Evolutionary conservation across 2,888 invertebrate species (phyloP), one percentile per base, ranked within the genome.

Genomic region (Lamellibrachia columna): DNA sequence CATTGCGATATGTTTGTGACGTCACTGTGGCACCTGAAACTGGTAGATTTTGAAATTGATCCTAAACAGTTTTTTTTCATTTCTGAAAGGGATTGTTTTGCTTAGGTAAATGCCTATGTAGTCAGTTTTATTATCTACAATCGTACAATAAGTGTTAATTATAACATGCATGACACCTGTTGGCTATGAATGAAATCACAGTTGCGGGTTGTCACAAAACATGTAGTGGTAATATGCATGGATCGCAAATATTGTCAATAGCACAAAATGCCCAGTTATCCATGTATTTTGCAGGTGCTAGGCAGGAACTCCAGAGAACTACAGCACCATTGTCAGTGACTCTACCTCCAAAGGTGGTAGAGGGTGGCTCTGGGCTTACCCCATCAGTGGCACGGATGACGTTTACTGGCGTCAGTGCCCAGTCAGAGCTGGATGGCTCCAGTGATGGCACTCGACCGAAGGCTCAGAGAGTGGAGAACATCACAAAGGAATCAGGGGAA

Each of bases 321-420:
- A n/a, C 52, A 28, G 40, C 92, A 92, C 90, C 92, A 52, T 90
- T 90, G 53, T 55, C 91, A 11, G 28, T 53, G 15, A 53, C 75
- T 6, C 75, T 75, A 2, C 75, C 75, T 6, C 15, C 22, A 22
- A 75, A 75, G 75, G 15, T n/a, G n/a, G 22, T n/a, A 75, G 91
- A 53, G 53, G 53, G 8, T 22, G 28, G 53, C 40, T n/a, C 55
- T 6, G 91, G 55, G 11, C 53, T 91, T 52, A 28, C 91, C n/a
- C 91, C 28, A 8, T 91, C 92, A 3, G 55, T 93, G 52, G 92
- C 93, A 7, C 91, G 93, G 15, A 91, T 93, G 92, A 93, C 93
- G 7, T 93, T 93, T 90, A 28, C 93, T 7, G 75, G 75, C 22
- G 2, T 75, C 22, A n/a, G 75, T 22, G 22, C 75, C 75, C 75